These are phyloP conservation scores for Odontocolon sp. DNA, from an alignment of 2,888 invertebrate species.

Conservation along the genomic window DNA sequence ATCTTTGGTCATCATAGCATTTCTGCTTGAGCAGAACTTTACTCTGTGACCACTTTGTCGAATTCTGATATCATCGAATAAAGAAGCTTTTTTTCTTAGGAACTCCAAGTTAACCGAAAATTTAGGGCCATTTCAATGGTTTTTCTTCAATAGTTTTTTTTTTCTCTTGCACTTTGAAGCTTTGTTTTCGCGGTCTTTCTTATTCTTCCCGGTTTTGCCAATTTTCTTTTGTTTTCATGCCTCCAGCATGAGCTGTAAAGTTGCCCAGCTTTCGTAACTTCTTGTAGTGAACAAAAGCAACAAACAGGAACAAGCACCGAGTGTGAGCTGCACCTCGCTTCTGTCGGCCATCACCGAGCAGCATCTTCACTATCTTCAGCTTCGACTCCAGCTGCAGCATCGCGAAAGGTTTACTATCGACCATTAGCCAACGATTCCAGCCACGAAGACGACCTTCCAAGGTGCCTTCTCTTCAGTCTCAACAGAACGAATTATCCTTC, in stretches of 20 bases:
- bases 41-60: background rate
- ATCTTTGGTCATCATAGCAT: background rate
- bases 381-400: constrained; percentile 32
- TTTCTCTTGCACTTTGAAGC: too few relatives aligned
- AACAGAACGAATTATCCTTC: constrained; percentile 48
- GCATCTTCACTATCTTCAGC: constrained; percentile 45
- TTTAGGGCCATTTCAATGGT: too few relatives aligned
- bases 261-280: constrained; percentile 34
- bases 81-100: too few relatives aligned
- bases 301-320: constrained; percentile 6
- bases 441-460: constrained; percentile 73
- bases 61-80: too few relatives aligned
- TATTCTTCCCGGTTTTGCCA: constrained; percentile 4
- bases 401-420: constrained; percentile 62
- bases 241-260: constrained; percentile 5
- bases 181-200: background rate
- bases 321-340: constrained; percentile 54
- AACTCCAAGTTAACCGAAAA: too few relatives aligned
- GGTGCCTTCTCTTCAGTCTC: constrained; percentile 51
- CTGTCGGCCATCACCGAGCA: constrained; percentile 54
- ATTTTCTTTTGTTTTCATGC: constrained; percentile 48
- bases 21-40: too few relatives aligned
- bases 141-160: too few relatives aligned
- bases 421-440: constrained; percentile 77
- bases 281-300: constrained; percentile 15